A percentile compares a stretch with the other conserved stretches of the same genome.
Conservation (phyloP, 2,113 vertebrate species). For the Urocynchramus pylzowi region DNA sequence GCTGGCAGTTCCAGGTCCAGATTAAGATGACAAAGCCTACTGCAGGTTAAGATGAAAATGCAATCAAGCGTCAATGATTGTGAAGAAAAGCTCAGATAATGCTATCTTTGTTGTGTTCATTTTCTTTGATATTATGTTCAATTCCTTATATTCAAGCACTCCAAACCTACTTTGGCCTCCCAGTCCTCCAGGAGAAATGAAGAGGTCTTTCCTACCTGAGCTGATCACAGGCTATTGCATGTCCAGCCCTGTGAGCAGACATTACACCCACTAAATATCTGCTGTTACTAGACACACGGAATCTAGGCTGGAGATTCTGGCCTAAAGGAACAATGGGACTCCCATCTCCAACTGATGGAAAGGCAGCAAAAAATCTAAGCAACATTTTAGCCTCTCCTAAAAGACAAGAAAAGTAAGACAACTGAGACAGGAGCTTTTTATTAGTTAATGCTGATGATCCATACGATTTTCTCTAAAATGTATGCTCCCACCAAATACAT, state of each 20-base stretch:
- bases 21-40: not conserved
- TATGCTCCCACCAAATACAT: not conserved
- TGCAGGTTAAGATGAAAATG: not conserved
- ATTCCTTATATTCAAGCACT: not conserved
- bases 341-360: not conserved
- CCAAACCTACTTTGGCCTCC: not conserved
- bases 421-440: not conserved
- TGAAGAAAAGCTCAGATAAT: not conserved
- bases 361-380: not conserved
- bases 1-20: not conserved
- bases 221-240: not conserved
- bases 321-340: not conserved
- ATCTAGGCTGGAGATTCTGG: not conserved
- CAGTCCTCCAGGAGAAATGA: not conserved
- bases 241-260: not conserved
- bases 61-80: not conserved
- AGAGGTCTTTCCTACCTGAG: not conserved
- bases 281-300: not conserved
- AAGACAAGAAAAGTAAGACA: not conserved
- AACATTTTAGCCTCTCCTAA: not conserved
- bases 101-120: not conserved
- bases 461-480: not conserved
- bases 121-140: not conserved
- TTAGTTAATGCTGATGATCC: not conserved
- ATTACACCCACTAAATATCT: rapidly evolving